These are phyloP conservation scores for Mesaphorura yosii DNA, from an alignment of 1,140 invertebrate genomes.

Conservation along the genomic window DNA sequence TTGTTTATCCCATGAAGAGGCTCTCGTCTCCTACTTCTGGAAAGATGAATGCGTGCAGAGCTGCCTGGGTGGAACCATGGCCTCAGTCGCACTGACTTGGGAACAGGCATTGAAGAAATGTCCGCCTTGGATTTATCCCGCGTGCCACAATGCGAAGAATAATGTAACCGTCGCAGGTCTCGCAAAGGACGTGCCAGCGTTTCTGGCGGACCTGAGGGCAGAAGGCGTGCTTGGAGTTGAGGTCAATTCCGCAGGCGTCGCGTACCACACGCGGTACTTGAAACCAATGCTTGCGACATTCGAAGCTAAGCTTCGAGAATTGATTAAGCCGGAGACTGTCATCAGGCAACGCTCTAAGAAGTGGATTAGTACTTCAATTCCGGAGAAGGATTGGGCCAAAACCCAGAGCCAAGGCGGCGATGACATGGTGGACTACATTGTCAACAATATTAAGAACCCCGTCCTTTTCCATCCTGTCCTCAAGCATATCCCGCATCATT, in stretches of 20 bases:
- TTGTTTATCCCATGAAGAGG: slow-evolving; percentile 80
- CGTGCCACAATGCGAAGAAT: slow-evolving; percentile 86
- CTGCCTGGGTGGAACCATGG: slow-evolving; percentile 59
- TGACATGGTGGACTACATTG: slow-evolving; percentile 88
- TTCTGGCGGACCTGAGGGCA: slow-evolving; percentile 58
- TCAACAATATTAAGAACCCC: slow-evolving; percentile 84
- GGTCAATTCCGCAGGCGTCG: slow-evolving; percentile 76
- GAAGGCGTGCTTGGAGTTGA: slow-evolving; percentile 76
- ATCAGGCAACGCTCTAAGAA: slow-evolving; percentile 62
- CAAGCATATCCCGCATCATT: slow-evolving; percentile 69
- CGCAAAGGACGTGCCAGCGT: slow-evolving; percentile 51
- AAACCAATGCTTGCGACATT: slow-evolving; percentile 42
- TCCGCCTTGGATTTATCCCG: slow-evolving; percentile 64
- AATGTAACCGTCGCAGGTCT: slow-evolving; percentile 89
- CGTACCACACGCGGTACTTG: slow-evolving; percentile 84
- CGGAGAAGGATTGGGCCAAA: slow-evolving; percentile 73
- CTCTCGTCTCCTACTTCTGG: slow-evolving; percentile 75
- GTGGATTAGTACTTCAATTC: slow-evolving; percentile 89
- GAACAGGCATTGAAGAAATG: slow-evolving; percentile 63
- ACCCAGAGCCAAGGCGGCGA: too few species aligned
- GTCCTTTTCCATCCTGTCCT: slow-evolving; percentile 54
- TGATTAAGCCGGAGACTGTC: slow-evolving; percentile 19
- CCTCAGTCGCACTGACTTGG: slow-evolving; percentile 74
- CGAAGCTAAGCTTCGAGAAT: too few species aligned
- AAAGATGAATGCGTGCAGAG: not conserved